These are phyloP conservation scores for Drosophila buzzatii DNA, from an alignment of 2,888 invertebrate genomes.

Conservation along the genomic window DNA sequence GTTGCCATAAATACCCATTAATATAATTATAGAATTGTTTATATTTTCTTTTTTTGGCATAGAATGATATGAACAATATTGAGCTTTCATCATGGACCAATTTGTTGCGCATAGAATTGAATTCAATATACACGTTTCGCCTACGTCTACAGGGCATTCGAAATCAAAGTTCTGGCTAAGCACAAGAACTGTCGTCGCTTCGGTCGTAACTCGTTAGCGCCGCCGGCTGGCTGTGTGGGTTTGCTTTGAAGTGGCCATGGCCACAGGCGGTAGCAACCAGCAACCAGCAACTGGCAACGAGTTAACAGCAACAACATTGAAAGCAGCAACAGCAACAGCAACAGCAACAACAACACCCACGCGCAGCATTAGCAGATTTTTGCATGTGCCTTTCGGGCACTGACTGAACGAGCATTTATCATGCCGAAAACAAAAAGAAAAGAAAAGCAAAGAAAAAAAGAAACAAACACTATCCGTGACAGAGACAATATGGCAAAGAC, in stretches of 20 bases:
- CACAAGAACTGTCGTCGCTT: constrained; percentile 37
- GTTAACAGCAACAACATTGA: constrained; percentile 12
- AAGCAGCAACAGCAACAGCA: background rate
- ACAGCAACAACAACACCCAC: constrained; percentile 36
- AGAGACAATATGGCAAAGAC: constrained; percentile 24
- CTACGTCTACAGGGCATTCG: background rate
- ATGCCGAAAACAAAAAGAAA: constrained; percentile 25
- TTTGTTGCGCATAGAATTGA: too few relatives aligned
- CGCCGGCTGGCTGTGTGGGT: constrained; percentile 50
- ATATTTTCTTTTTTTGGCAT: too few relatives aligned
- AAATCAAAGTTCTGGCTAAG: constrained; percentile 55
- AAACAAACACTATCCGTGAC: constrained; percentile 19
- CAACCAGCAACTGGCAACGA: constrained; percentile 17
- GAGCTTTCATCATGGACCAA: too few relatives aligned
- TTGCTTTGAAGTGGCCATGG: constrained; percentile 56
- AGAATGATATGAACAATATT: too few relatives aligned
- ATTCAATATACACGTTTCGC: constrained; percentile 2
- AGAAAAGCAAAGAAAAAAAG: background rate
- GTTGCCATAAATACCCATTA: background rate
- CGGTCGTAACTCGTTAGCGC: constrained; percentile 44
- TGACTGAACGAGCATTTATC: constrained; percentile 30
- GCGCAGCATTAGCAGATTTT: constrained; percentile 31
- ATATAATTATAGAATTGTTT: background rate
- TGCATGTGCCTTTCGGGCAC: constrained; percentile 14
- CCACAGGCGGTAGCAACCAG: constrained; percentile 32